Base-by-base conservation (phyloP, 2,113 vertebrate genomes). In the Puntigrus tetrazona region DNA sequence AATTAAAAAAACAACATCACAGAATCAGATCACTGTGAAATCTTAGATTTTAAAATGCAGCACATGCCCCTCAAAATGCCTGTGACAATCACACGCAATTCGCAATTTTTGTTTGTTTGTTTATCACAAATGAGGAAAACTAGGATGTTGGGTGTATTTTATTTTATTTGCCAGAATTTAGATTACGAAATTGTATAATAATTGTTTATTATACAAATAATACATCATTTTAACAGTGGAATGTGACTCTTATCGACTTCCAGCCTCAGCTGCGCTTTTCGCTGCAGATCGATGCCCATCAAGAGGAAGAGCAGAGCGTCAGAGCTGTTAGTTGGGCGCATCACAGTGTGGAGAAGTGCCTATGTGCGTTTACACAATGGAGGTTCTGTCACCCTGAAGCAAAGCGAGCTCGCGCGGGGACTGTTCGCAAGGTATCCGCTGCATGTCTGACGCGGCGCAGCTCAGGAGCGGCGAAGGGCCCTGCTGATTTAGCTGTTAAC, bases 401-500 rank as follows among this genome's bases (percentile, higher is more conserved):
- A 79, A 36, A 80, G 20, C 18, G 7, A 57, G 65, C 67, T 20
- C 69, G 73, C 38, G 31, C 36, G n/a, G 43, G 70, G 78, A 65
- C 72, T 59, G 85, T 36, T 82, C 18, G 72, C 57, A 67, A 82
- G 85, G 57, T 82, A 82, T 82, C 59, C 73, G 13, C 25, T 77
- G 72, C 25, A 65, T 59, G 79, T 59, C 52, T 73, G 34, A 69
- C n/a, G 55, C 78, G 77, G 47, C 41, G 57, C 47, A 82, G 73
- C 63, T 59, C 80, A 77, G 73, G 27, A 86, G 61, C 52, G 41
- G 80, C 73, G 83, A 36, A 78, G 8, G 72, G 27, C 55, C 77
- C 38, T 85, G 84, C 84, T 82, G 85, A 82, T 70, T 82, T 89
- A 87, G 86, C 81, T 83, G 84, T 86, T 87, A 89, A 89, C 87